Evolutionary conservation across 1,140 invertebrate species (phyloP).

Genomic region (Megalopta genalis): DNA sequence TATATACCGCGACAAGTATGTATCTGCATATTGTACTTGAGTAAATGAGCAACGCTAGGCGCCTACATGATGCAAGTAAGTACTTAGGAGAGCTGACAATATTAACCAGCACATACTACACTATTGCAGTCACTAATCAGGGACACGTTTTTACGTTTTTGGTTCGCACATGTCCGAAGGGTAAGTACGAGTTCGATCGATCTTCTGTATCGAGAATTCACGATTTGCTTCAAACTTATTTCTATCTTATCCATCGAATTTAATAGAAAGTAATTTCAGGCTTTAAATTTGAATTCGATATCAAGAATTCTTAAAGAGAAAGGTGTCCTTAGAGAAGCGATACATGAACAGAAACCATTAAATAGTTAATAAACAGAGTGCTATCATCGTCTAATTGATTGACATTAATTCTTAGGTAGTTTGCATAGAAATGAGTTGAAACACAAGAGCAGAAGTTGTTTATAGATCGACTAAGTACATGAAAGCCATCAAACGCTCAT

Average conservation of each 20-base stretch:
- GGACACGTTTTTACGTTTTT: background rate
- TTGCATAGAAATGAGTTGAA: too few species aligned
- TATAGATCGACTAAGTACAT: too few species aligned
- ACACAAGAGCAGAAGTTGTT: too few species aligned
- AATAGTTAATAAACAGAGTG: background rate
- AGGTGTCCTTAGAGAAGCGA: background rate
- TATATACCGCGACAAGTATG: background rate
- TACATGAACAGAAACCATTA: background rate
- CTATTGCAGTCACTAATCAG: background rate
- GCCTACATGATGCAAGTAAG: conserved; percentile 17
- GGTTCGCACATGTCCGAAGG: background rate
- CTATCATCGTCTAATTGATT: background rate
- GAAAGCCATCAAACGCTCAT: too few species aligned
- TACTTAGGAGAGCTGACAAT: conserved; percentile 5
- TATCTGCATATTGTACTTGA: background rate
- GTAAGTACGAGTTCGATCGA: conserved; percentile 22
- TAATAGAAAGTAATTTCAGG: background rate
- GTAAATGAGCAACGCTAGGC: background rate
- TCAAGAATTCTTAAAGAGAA: background rate
- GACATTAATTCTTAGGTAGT: background rate
- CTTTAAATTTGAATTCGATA: too few species aligned
- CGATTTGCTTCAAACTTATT: background rate
- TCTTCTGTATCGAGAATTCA: background rate
- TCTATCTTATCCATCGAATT: background rate
- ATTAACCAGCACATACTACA: background rate